Percentiles rank a stretch among this genome's conserved stretches.
phyloP scores from a whole-genome alignment of 1,140 invertebrate genomes.

The Penaeus chinensis region DNA sequence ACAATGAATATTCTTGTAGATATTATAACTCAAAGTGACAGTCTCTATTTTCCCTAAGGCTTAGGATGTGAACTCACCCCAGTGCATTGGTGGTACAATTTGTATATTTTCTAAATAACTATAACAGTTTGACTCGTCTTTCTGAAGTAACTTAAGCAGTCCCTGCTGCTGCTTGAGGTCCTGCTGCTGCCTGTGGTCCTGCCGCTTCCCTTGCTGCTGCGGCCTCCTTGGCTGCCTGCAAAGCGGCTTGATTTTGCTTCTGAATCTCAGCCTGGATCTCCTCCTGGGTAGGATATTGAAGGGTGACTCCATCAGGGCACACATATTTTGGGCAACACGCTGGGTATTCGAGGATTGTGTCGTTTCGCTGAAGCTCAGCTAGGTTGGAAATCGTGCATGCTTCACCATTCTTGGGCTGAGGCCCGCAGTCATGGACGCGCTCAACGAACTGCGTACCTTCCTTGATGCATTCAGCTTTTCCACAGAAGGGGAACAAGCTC shows the following conservation, averaged over 20 bases:
- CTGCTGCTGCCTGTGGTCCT: not conserved
- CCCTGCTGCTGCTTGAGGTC: not conserved
- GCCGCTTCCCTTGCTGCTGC: conserved; percentile 6
- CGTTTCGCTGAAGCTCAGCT: conserved; percentile 82
- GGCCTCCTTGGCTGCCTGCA: conserved; percentile 8
- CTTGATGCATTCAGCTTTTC: conserved; percentile 82
- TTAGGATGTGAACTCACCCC: no score
- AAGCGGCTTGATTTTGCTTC: conserved; percentile 15
- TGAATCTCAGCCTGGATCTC: conserved; percentile 29
- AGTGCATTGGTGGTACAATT: no score
- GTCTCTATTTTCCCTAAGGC: no score
- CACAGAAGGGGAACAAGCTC: conserved; percentile 88
- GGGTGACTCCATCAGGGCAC: conserved; percentile 83
- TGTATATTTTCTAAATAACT: no score
- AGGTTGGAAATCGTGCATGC: conserved; percentile 88
- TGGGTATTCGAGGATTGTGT: conserved; percentile 76
- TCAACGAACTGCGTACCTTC: conserved; percentile 76
- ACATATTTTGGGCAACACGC: conserved; percentile 85
- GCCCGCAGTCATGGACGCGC: conserved; percentile 86
- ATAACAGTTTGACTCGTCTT: no score
- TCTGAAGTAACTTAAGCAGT: no score
- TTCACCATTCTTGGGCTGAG: conserved; percentile 83
- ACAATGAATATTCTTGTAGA: no score
- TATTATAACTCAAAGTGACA: no score
- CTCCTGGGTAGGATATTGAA: conserved; percentile 73